Conservation (phyloP, 1,140 invertebrate species). For the Bombus superbus region DNA sequence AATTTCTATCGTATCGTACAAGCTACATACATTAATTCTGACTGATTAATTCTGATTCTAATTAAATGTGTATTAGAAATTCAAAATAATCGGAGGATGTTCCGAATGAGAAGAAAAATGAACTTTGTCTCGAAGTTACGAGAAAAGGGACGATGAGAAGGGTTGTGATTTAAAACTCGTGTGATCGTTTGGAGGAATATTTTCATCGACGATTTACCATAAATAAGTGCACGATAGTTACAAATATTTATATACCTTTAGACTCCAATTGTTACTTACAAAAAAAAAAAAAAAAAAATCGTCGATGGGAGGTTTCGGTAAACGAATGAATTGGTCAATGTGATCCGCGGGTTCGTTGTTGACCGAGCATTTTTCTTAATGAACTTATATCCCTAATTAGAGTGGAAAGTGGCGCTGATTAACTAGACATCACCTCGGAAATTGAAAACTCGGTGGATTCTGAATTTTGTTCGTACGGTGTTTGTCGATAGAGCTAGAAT, state of each 20-base stretch:
- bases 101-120: no score
- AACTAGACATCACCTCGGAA: not conserved
- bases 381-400: slow-evolving; percentile 33
- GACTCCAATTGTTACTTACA: slow-evolving; percentile 19
- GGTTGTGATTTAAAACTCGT: not conserved
- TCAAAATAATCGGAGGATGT: not conserved
- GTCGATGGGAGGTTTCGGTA: not conserved
- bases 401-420: slow-evolving; percentile 49
- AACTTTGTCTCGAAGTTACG: not conserved
- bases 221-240: slow-evolving; percentile 17
- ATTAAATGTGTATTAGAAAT: not conserved
- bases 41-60: not conserved
- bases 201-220: slow-evolving; percentile 23
- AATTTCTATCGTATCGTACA: not conserved
- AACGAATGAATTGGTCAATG: not conserved
- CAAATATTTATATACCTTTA: slow-evolving; percentile 28
- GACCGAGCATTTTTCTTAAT: slow-evolving; percentile 16
- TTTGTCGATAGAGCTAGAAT: not conserved
- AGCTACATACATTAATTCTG: not conserved
- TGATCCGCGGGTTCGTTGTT: slow-evolving; percentile 2
- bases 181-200: not conserved
- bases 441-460: not conserved
- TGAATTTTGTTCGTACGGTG: not conserved
- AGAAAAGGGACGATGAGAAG: not conserved
- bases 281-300: not conserved